Evolutionary conservation across 2,113 vertebrate species (phyloP).

Genomic region (Oxygymnocypris stewartii): DNA sequence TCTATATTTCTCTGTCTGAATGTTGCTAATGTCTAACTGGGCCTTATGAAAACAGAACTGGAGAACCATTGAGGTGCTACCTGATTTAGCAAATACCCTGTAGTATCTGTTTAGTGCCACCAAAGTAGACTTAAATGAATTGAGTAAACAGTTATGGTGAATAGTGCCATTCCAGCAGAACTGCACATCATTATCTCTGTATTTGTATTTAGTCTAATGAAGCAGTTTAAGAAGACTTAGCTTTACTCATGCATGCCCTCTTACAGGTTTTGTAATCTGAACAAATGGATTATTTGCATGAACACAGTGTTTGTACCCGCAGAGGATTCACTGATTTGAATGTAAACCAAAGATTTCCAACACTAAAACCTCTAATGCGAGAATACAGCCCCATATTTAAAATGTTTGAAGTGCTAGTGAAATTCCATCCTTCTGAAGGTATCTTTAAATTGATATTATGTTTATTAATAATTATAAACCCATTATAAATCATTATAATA

Average conservation of each 20-base stretch:
- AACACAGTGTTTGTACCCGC: not conserved
- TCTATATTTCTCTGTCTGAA: not conserved
- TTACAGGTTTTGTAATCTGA: not conserved
- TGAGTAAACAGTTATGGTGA: not conserved
- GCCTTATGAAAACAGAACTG: not conserved
- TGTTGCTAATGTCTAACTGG: not conserved
- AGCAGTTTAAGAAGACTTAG: not conserved
- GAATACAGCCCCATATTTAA: not conserved
- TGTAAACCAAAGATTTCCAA: not conserved
- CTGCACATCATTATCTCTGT: not conserved
- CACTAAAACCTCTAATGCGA: not conserved
- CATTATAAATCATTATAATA: too few species aligned
- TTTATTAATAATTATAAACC: too few species aligned
- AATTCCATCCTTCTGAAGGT: too few species aligned
- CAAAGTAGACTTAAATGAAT: not conserved
- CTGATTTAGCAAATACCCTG: not conserved
- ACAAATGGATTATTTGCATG: not conserved
- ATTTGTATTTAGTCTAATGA: not conserved
- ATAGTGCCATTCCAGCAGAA: not conserved
- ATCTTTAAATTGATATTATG: too few species aligned
- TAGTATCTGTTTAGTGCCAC: not conserved
- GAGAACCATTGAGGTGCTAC: not conserved
- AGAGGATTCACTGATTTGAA: not conserved
- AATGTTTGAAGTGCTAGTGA: too few species aligned
- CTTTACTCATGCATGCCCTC: not conserved